Evolutionary conservation across 2,888 invertebrate species (phyloP).

Genomic region (Prenolepis imparis): DNA sequence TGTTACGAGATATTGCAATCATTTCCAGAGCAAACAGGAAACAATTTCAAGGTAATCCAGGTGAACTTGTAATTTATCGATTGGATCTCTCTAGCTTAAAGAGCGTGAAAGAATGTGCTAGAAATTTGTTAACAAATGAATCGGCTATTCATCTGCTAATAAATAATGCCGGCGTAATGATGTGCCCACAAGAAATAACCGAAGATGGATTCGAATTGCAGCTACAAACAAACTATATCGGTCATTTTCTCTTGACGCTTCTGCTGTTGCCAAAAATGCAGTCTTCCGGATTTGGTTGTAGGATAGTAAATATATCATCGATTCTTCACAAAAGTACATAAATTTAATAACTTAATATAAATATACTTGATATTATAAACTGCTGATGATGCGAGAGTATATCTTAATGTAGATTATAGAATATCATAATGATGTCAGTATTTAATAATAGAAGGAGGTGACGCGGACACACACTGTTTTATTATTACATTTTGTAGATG

Average conservation of each 20-base stretch:
- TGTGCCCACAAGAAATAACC: slow-evolving; percentile 88
- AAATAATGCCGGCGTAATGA: slow-evolving; percentile 92
- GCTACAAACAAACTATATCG: slow-evolving; percentile 90
- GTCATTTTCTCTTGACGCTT: slow-evolving; percentile 89
- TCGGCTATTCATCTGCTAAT: slow-evolving; percentile 89
- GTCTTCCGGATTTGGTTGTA: slow-evolving; percentile 84
- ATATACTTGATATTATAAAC: neutral
- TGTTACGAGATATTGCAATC: neutral
- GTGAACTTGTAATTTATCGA: slow-evolving; percentile 77
- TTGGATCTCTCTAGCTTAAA: slow-evolving; percentile 88
- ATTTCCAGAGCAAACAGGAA: slow-evolving; percentile 72
- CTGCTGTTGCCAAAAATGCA: slow-evolving; percentile 89
- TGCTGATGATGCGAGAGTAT: neutral
- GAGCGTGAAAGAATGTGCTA: slow-evolving; percentile 88
- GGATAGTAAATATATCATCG: slow-evolving; percentile 90
- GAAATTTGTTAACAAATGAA: slow-evolving; percentile 86
- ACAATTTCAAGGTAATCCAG: slow-evolving; percentile 77
- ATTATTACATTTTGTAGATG: slow-evolving; percentile 84
- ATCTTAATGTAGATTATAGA: neutral
- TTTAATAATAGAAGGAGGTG: neutral
- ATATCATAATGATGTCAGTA: neutral
- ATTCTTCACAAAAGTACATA: slow-evolving; percentile 86
- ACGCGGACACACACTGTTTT: neutral
- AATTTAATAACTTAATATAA: neutral
- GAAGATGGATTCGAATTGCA: slow-evolving; percentile 90